phyloP scores from a whole-genome alignment of 2,797 vertebrate species.

The Chelon auratus region DNA sequence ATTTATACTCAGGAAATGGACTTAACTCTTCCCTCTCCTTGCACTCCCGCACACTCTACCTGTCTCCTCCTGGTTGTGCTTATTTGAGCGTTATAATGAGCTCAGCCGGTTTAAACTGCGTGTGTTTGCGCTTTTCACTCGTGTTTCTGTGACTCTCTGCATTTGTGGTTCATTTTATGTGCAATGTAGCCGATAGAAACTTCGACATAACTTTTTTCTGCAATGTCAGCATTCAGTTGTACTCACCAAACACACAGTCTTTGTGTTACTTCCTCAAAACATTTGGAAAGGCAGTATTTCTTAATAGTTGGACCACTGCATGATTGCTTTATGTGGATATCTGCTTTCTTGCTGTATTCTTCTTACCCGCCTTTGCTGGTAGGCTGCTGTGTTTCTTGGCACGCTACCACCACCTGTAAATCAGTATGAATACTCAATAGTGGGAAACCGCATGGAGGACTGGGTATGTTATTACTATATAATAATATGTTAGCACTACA shows the following conservation, averaged over 20 bases:
- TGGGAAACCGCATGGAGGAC: too few relatives aligned
- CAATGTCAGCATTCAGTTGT: too few relatives aligned
- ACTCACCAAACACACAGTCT: background rate
- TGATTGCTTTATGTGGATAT: background rate
- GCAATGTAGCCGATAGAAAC: background rate
- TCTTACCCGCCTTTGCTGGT: background rate
- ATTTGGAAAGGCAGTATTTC: background rate
- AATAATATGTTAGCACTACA: background rate
- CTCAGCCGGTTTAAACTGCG: constrained; percentile 19
- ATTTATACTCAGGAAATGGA: constrained; percentile 88
- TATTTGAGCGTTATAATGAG: constrained; percentile 49
- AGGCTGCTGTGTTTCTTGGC: background rate
- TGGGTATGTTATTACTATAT: background rate
- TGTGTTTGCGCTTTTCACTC: constrained; percentile 20
- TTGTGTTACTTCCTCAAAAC: background rate
- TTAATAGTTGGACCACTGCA: background rate
- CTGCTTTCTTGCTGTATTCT: background rate
- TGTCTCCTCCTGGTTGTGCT: constrained; percentile 37
- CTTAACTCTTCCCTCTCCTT: constrained; percentile 83
- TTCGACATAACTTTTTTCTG: too few relatives aligned
- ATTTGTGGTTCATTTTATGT: background rate
- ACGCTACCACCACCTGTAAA: background rate
- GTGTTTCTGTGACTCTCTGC: constrained; percentile 12
- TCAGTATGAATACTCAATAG: too few relatives aligned
- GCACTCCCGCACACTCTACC: constrained; percentile 57